Evolutionary conservation across 1,140 invertebrate species (phyloP).

Genomic region (Eurosta solidaginis): DNA sequence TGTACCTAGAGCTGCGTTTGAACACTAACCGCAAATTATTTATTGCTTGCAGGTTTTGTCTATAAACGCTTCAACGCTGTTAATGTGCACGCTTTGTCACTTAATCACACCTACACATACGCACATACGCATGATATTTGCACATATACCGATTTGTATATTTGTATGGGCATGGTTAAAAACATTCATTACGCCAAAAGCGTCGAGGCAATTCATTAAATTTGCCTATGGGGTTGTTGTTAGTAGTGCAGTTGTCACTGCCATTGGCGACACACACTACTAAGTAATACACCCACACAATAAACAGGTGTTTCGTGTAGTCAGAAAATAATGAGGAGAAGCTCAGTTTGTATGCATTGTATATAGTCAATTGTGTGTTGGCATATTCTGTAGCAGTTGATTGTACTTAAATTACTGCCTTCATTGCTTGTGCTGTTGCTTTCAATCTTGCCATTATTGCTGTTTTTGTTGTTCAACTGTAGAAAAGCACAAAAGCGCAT

Average conservation of each 20-base stretch:
- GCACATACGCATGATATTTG: too few relatives aligned
- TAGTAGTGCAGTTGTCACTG: too few relatives aligned
- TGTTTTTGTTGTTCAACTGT: background rate
- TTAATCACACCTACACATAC: background rate
- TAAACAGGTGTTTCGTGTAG: too few relatives aligned
- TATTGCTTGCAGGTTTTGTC: background rate
- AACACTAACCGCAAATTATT: background rate
- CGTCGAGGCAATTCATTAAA: constrained; percentile 21
- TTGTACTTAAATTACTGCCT: constrained; percentile 8
- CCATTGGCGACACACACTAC: background rate
- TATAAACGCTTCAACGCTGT: background rate
- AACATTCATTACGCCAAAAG: background rate
- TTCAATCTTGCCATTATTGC: constrained; percentile 6
- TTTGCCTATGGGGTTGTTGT: constrained; percentile 4
- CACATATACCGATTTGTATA: too few relatives aligned
- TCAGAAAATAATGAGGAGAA: too few relatives aligned
- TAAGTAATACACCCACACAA: background rate
- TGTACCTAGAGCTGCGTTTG: background rate
- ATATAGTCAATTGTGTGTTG: background rate
- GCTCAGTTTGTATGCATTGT: too few relatives aligned
- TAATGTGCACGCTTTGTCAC: background rate
- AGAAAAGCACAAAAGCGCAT: constrained; percentile 20
- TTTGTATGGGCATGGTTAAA: too few relatives aligned
- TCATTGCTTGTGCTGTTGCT: background rate
- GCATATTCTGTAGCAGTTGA: background rate